Evolutionary conservation across 2,888 invertebrate genomes (phyloP).

Genomic region (Tinea semifulvella): DNA sequence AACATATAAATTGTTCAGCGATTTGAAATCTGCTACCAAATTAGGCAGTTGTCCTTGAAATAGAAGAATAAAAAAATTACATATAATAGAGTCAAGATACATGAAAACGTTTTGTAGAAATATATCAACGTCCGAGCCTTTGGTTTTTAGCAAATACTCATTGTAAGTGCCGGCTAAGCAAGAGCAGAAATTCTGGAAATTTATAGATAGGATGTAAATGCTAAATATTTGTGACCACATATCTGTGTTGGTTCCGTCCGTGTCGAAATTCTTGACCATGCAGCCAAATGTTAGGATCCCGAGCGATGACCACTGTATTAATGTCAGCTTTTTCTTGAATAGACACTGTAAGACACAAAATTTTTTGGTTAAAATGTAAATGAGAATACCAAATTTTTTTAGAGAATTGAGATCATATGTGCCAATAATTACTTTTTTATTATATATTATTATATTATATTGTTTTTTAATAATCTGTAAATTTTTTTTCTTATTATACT

Average conservation of each 20-base stretch:
- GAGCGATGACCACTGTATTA: slow-evolving; percentile 90
- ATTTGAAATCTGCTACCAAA: slow-evolving; percentile 67
- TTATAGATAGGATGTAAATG: slow-evolving; percentile 71
- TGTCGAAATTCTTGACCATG: slow-evolving; percentile 85
- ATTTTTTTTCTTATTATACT: no score
- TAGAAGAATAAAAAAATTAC: slow-evolving; percentile 79
- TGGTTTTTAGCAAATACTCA: slow-evolving; percentile 89
- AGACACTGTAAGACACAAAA: slow-evolving; percentile 70
- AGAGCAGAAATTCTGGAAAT: slow-evolving; percentile 87
- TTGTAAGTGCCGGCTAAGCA: slow-evolving; percentile 96
- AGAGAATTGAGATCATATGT: no score
- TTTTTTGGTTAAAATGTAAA: not conserved
- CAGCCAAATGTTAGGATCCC: slow-evolving; percentile 87
- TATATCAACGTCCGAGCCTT: slow-evolving; percentile 85
- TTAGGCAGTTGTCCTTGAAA: slow-evolving; percentile 70
- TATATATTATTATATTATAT: no score
- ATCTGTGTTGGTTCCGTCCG: slow-evolving; percentile 33
- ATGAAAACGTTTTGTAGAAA: slow-evolving; percentile 95
- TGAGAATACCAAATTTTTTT: not conserved
- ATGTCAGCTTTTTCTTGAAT: slow-evolving; percentile 82
- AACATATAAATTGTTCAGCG: slow-evolving; percentile 74
- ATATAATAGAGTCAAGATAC: slow-evolving; percentile 94
- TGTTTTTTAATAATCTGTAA: no score
- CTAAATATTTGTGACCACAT: slow-evolving; percentile 56
- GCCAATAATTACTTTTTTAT: no score